phyloP scores from a whole-genome alignment of 2,113 vertebrate genomes.

The Chaenocephalus aceratus region DNA sequence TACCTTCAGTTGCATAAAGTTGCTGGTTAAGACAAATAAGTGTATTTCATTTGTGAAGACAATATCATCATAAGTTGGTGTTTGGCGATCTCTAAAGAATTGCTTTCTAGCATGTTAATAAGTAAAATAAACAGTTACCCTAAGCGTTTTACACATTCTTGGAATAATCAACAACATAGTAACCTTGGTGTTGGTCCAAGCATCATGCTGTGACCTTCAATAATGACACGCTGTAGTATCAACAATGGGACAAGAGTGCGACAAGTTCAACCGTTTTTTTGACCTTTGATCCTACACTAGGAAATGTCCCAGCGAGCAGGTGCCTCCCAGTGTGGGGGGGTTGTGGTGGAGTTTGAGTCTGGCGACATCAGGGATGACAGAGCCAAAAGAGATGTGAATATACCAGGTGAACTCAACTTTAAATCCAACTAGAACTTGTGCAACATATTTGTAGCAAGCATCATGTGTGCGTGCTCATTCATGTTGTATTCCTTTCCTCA shows the following conservation, averaged over 20 bases:
- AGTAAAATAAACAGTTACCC: not conserved
- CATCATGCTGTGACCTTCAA: not conserved
- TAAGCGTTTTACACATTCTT: not conserved
- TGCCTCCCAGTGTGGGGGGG: conserved; percentile 68
- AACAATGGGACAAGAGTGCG: conserved; percentile 24
- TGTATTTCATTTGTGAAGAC: not conserved
- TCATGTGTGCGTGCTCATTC: conserved; percentile 11
- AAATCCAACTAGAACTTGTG: not conserved
- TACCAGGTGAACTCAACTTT: conserved; percentile 73
- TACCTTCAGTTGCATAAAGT: not conserved
- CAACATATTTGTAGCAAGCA: conserved; percentile 1
- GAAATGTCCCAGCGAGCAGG: conserved; percentile 81
- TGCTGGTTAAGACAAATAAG: not conserved
- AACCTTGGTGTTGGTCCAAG: not conserved
- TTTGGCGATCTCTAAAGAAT: not conserved
- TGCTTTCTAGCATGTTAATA: not conserved
- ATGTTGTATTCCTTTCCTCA: conserved; percentile 45
- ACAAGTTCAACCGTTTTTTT: conserved; percentile 35
- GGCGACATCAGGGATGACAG: conserved; percentile 69
- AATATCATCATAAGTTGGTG: not conserved
- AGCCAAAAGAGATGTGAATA: conserved; percentile 61
- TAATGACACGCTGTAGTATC: not conserved
- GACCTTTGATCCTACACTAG: conserved; percentile 28
- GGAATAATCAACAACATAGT: not conserved
- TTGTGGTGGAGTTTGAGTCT: conserved; percentile 76